These are phyloP conservation scores for Tetramorium alpestre DNA, from an alignment of 1,140 invertebrate species.

Conservation along the genomic window DNA sequence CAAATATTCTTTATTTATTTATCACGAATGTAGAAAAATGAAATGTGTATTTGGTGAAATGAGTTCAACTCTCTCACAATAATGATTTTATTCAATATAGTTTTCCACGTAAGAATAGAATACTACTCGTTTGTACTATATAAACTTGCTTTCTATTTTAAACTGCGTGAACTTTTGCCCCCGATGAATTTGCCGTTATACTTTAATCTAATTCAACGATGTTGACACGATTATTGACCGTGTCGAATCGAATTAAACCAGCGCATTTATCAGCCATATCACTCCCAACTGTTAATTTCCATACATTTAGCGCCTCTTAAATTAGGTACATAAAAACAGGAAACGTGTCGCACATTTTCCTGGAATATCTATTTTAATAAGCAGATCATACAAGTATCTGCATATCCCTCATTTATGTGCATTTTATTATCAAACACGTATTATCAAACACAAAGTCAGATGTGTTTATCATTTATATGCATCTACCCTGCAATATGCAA, in stretches of 20 bases:
- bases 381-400: neutral
- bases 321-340: constrained; percentile 31
- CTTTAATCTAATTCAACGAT: constrained; percentile 71
- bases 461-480: constrained; percentile 35
- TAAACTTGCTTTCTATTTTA: constrained; percentile 71
- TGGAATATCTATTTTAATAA: constrained; percentile 38
- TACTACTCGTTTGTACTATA: neutral
- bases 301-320: constrained; percentile 41
- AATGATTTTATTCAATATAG: neutral
- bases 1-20: neutral
- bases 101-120: neutral
- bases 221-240: constrained; percentile 48
- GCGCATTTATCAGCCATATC: constrained; percentile 43
- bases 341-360: constrained; percentile 12
- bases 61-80: neutral
- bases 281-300: constrained; percentile 33
- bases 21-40: neutral
- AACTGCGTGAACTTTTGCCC: constrained; percentile 76
- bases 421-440: constrained; percentile 17
- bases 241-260: constrained; percentile 70
- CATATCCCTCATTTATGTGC: constrained; percentile 22
- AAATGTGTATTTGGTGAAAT: constrained; percentile 17
- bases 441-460: constrained; percentile 7
- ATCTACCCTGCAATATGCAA: constrained; percentile 20
- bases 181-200: constrained; percentile 65